Conservation (phyloP, 2,888 invertebrate genomes). For the Phengaris alcon region DNA sequence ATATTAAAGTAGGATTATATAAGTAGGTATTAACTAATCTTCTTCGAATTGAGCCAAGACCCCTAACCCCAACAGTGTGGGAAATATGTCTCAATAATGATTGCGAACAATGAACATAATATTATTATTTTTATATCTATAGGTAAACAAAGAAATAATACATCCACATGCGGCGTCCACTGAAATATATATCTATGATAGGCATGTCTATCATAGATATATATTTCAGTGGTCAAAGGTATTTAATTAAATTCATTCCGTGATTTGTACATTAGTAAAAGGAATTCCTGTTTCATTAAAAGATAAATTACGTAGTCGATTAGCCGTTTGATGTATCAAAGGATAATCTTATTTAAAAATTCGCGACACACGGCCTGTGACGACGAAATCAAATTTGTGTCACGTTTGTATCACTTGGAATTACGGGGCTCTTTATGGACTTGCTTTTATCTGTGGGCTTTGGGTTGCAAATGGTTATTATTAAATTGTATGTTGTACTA, state of each 20-base stretch:
- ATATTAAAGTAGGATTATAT: too few relatives aligned
- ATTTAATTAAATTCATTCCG: background rate
- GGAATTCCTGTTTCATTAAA: background rate
- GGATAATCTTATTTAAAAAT: constrained; percentile 12
- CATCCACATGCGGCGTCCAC: background rate
- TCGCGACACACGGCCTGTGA: constrained; percentile 9
- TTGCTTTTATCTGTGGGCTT: background rate
- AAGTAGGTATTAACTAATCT: too few relatives aligned
- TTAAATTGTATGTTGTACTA: background rate
- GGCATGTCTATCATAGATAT: too few relatives aligned
- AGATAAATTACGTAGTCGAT: constrained; percentile 7
- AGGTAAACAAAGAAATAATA: too few relatives aligned
- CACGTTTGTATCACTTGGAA: constrained; percentile 1
- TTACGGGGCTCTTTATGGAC: background rate
- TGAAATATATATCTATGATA: background rate
- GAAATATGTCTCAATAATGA: too few relatives aligned
- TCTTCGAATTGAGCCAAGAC: too few relatives aligned
- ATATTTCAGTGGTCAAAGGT: too few relatives aligned
- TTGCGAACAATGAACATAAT: too few relatives aligned
- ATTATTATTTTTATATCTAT: too few relatives aligned
- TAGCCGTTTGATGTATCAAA: background rate
- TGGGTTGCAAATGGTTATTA: background rate
- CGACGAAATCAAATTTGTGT: constrained; percentile 1
- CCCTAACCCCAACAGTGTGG: too few relatives aligned
- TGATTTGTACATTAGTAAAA: background rate